A percentile compares a stretch with the other conserved stretches of the same genome.
Conservation (phyloP, 2,113 vertebrate genomes). For the Syngnathus floridae region DNA sequence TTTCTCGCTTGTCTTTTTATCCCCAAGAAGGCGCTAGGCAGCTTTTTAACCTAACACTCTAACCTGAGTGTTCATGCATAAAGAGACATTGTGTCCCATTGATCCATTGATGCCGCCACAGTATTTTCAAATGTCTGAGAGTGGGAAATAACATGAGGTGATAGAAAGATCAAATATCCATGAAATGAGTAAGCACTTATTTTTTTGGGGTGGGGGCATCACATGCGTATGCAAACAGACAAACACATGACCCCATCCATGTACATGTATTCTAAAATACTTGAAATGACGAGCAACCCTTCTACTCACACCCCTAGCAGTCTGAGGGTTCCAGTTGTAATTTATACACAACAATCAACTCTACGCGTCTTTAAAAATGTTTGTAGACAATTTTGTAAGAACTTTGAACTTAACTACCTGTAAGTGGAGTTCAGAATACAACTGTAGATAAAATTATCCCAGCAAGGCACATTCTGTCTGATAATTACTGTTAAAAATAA, state of each 20-base stretch:
- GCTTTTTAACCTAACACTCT: constrained; percentile 94
- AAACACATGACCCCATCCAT: no score
- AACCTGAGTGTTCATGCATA: constrained; percentile 89
- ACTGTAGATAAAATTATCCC: constrained; percentile 14
- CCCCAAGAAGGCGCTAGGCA: constrained; percentile 74
- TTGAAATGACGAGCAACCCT: no score
- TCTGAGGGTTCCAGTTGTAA: neutral
- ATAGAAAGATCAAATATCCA: constrained; percentile 21
- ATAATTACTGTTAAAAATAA: constrained; percentile 66
- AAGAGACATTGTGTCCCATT: constrained; percentile 90
- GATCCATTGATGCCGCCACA: constrained; percentile 84
- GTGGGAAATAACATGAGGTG: constrained; percentile 15
- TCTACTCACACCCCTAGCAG: no score
- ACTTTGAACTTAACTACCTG: constrained; percentile 30
- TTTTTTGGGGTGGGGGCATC: no score
- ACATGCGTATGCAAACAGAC: neutral
- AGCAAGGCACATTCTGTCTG: constrained; percentile 60
- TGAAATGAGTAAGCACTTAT: neutral
- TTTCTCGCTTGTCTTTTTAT: constrained; percentile 18
- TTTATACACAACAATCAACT: neutral
- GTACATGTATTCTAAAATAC: no score
- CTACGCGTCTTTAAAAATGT: neutral
- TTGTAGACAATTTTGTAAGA: neutral
- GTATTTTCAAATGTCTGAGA: constrained; percentile 67
- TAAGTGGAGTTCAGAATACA: constrained; percentile 28